Percentiles rank a stretch among this genome's conserved stretches.
Evolutionary conservation across 2,113 vertebrate species (phyloP).

Genomic region (Ciconia maguari): DNA sequence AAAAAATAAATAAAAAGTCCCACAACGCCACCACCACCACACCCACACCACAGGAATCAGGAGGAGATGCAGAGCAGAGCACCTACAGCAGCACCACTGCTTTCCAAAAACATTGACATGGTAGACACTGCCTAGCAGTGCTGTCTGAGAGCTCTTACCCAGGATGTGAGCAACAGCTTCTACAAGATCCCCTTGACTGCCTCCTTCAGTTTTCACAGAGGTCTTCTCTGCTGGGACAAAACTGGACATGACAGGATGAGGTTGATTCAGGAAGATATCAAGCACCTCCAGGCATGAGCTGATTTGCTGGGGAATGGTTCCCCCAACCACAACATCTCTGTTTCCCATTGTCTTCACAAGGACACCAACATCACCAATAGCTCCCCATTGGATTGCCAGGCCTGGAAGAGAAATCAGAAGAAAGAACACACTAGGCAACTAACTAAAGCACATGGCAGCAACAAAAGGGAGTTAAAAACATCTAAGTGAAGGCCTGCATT

Average conservation of each 20-base stretch:
- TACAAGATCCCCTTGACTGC: constrained; percentile 78
- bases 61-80: neutral
- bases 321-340: constrained; percentile 82
- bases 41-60: neutral
- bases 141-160: constrained; percentile 71
- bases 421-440: neutral
- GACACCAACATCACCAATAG: constrained; percentile 93
- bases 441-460: neutral
- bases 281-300: constrained; percentile 91
- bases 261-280: constrained; percentile 87
- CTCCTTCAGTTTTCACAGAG: constrained; percentile 51
- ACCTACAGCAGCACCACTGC: neutral
- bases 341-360: constrained; percentile 84
- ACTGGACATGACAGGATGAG: constrained; percentile 87
- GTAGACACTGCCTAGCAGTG: neutral
- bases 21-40: neutral
- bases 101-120: neutral
- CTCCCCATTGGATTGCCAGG: constrained; percentile 93
- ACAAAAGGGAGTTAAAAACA: neutral
- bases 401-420: constrained; percentile 56
- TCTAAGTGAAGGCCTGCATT: neutral
- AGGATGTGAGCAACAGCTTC: constrained; percentile 90
- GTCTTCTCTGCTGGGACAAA: constrained; percentile 90
- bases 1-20: neutral
- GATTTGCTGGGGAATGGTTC: constrained; percentile 90